These are phyloP conservation scores for Calameuta filiformis DNA, from an alignment of 2,888 invertebrate species.

Conservation along the genomic window DNA sequence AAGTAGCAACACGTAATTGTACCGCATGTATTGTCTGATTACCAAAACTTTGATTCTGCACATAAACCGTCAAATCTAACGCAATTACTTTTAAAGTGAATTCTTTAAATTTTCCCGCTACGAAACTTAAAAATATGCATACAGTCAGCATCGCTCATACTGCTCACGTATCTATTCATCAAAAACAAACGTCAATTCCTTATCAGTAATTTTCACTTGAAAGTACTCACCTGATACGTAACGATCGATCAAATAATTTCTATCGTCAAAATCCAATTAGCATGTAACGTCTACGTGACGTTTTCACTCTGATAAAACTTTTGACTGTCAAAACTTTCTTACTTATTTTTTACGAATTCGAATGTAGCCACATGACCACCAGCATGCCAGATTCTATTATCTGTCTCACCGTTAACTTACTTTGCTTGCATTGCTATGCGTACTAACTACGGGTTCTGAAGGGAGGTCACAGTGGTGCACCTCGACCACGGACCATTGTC, in stretches of 20 bases:
- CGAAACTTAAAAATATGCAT: background rate
- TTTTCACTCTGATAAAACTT: background rate
- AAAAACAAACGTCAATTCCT: background rate
- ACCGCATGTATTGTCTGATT: background rate
- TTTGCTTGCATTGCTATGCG: constrained; percentile 63
- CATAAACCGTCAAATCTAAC: background rate
- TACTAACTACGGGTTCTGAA: constrained; percentile 66
- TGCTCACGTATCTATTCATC: background rate
- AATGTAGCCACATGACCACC: background rate
- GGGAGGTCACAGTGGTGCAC: constrained; percentile 64
- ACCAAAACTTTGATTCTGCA: background rate
- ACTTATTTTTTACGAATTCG: background rate
- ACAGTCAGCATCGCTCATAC: background rate
- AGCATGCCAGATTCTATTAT: background rate
- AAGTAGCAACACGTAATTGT: background rate
- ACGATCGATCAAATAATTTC: background rate
- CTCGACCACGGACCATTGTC: constrained; percentile 63
- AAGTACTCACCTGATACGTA: background rate
- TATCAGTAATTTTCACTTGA: background rate
- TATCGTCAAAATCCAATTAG: background rate
- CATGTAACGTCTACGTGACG: background rate
- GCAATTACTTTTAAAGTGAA: no score
- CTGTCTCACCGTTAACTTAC: constrained; percentile 50
- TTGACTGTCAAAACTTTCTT: background rate
- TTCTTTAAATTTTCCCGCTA: no score